A percentile compares a stretch with the other conserved stretches of the same genome.
Conservation (phyloP, 2,888 invertebrate species). For the Dromius quadrimaculatus region DNA sequence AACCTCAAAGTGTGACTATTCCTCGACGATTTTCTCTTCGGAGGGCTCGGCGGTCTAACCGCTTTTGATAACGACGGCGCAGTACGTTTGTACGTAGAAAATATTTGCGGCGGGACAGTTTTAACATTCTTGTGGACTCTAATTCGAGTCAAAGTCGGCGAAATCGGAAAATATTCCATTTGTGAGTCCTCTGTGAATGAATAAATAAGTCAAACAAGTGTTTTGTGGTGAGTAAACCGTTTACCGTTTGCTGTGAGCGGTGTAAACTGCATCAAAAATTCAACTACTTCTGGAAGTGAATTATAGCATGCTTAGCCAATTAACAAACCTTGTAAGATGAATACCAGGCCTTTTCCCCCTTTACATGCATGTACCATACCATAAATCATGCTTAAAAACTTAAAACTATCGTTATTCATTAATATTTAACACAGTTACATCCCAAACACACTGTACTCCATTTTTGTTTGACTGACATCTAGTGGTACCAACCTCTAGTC, state of each 20-base stretch:
- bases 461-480: no score
- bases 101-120: slow-evolving; percentile 67
- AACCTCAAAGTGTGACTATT: slow-evolving; percentile 78
- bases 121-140: slow-evolving; percentile 78
- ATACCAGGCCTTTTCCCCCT: slow-evolving; percentile 37
- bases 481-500: no score
- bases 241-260: slow-evolving; percentile 47
- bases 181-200: slow-evolving; percentile 82
- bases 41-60: slow-evolving; percentile 77
- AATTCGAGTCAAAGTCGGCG: slow-evolving; percentile 84
- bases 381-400: no score
- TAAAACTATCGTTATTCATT: no score
- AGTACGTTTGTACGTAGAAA: slow-evolving; percentile 72
- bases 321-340: slow-evolving; percentile 49
- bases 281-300: slow-evolving; percentile 51
- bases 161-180: slow-evolving; percentile 86
- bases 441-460: no score
- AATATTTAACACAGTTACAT: no score
- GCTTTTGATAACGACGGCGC: slow-evolving; percentile 69
- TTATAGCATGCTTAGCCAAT: slow-evolving; percentile 34
- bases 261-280: slow-evolving; percentile 42
- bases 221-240: slow-evolving; percentile 21
- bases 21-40: slow-evolving; percentile 81
- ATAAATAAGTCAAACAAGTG: slow-evolving; percentile 62
- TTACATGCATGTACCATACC: no score